Conservation (phyloP, 2,797 vertebrate species). For the Gymnodraco acuticeps region DNA sequence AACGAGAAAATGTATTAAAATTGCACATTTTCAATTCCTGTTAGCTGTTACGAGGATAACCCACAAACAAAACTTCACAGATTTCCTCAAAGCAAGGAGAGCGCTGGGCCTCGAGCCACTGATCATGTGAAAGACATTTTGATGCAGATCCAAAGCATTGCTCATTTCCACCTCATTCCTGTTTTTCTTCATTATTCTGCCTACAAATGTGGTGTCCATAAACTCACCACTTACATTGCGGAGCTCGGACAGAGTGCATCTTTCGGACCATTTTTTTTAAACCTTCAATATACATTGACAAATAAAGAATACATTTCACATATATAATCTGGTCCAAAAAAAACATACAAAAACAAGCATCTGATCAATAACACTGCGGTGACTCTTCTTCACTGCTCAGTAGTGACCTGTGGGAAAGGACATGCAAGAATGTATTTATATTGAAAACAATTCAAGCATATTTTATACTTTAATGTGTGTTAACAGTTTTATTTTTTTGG, state of each 20-base stretch:
- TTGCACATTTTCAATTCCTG: neutral
- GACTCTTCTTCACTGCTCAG: slow-evolving; percentile 49
- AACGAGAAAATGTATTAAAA: slow-evolving; percentile 18
- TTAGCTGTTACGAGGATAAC: neutral
- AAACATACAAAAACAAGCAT: slow-evolving; percentile 27
- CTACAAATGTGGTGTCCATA: neutral
- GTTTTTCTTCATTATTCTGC: neutral
- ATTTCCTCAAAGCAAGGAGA: neutral
- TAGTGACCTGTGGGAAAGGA: slow-evolving; percentile 74
- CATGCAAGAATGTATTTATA: neutral
- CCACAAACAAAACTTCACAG: neutral
- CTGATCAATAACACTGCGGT: slow-evolving; percentile 34
- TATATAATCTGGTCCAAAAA: slow-evolving; percentile 30
- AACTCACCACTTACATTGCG: neutral
- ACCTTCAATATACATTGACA: slow-evolving; percentile 30
- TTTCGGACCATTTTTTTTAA: slow-evolving; percentile 6
- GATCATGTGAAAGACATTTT: neutral
- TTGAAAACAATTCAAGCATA: neutral
- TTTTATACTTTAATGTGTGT: neutral
- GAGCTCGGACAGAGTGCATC: slow-evolving; percentile 1
- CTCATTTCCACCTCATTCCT: neutral
- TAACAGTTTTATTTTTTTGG: neutral
- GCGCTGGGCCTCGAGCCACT: neutral
- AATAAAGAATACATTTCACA: slow-evolving; percentile 22
- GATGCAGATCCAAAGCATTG: neutral